phyloP scores from a whole-genome alignment of 2,113 vertebrate genomes.

The Struthidea cinerea region DNA sequence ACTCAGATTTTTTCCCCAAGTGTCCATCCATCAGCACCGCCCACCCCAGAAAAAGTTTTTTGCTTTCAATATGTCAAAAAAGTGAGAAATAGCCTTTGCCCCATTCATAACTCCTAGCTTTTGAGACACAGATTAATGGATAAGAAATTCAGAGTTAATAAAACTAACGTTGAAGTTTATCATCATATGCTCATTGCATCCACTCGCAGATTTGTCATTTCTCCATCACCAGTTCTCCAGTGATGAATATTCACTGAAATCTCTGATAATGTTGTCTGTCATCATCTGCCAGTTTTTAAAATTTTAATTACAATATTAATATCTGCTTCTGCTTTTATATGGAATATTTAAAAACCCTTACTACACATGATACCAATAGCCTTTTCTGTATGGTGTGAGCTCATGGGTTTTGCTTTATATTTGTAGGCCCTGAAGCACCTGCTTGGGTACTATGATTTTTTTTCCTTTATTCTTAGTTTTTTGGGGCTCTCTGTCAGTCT shows the following conservation, averaged over 20 bases:
- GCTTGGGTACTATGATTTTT: background rate
- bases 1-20: background rate
- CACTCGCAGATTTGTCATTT: background rate
- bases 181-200: background rate
- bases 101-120: background rate
- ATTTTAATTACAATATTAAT: background rate
- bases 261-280: background rate
- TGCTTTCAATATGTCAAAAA: background rate
- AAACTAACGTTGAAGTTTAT: background rate
- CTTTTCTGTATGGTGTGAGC: background rate
- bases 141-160: background rate
- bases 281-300: background rate
- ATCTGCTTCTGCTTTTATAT: background rate
- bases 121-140: background rate
- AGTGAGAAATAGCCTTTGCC: background rate
- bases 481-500: background rate
- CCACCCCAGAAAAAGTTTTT: background rate
- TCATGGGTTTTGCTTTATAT: background rate
- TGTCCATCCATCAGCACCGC: fast-evolving
- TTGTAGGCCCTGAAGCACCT: background rate
- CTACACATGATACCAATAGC: background rate
- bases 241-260: background rate
- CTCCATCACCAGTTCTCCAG: background rate
- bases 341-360: background rate
- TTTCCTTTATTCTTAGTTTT: background rate